Percentiles rank a stretch among this genome's conserved stretches.
phyloP scores from a whole-genome alignment of 2,888 invertebrate species.

The Brachycybe producta region DNA sequence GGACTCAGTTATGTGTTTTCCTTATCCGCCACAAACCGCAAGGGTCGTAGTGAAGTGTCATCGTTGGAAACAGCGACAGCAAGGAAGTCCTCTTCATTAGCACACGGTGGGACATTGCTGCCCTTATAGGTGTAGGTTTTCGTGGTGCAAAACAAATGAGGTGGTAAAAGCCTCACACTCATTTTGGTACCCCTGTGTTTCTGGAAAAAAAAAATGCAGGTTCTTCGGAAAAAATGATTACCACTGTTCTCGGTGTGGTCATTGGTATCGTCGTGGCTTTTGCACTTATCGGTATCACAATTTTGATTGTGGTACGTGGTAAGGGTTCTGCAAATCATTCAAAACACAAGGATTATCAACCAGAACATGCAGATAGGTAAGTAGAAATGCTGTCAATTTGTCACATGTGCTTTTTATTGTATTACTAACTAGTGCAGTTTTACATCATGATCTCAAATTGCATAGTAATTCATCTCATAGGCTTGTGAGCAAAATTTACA shows the following conservation, averaged over 20 bases:
- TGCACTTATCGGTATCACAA: slow-evolving; percentile 13
- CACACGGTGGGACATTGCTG: too few species aligned
- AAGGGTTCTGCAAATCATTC: slow-evolving; percentile 12
- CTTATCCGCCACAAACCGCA: slow-evolving; percentile 17
- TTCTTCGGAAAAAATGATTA: slow-evolving; percentile 10
- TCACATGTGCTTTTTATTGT: background rate
- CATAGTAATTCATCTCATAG: too few species aligned
- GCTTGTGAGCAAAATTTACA: too few species aligned
- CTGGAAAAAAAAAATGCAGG: background rate
- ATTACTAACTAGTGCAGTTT: too few species aligned
- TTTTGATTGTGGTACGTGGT: slow-evolving; percentile 13
- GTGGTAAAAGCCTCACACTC: too few species aligned
- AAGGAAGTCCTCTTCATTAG: background rate
- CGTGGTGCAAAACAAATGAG: too few species aligned
- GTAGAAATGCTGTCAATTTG: too few species aligned
- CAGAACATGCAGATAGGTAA: slow-evolving; percentile 18
- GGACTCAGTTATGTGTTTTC: slow-evolving; percentile 16
- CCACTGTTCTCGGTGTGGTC: slow-evolving; percentile 17
- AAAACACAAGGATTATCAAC: slow-evolving; percentile 15
- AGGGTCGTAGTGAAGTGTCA: slow-evolving; percentile 16
- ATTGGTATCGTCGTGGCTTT: slow-evolving; percentile 17
- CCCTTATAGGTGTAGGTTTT: too few species aligned
- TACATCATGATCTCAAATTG: too few species aligned
- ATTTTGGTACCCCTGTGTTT: too few species aligned
- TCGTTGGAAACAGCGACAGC: slow-evolving; percentile 2